Evolutionary conservation across 2,113 vertebrate genomes (phyloP), one percentile per base, ranked within the genome.

Genomic region (Verasper variegatus): DNA sequence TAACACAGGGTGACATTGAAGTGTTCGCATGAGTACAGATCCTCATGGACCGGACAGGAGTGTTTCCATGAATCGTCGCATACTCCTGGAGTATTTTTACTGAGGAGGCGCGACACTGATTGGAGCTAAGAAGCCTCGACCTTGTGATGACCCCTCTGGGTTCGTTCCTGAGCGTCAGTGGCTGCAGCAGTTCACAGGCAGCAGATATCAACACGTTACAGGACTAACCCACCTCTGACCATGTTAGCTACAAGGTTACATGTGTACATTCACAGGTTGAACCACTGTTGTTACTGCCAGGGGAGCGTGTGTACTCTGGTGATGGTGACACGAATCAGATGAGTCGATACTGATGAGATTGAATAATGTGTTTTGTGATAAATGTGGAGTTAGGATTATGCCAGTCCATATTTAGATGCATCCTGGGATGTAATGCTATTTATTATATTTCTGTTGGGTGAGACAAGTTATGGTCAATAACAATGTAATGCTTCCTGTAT

Each of bases 101-200:
- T 11, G 14, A 23, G 6, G 2, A 54, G 51, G 55, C 75, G 61
- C 17, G 5, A 69, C 71, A 61, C 56, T 3, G 42, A 63, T 54
- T 65, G 10, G 1, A 67, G 47, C 1, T 18, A 55, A 57, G 17
- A 24, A 54, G 57, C 40, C 62, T 71, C 91, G 92, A 84, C 94
- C 94, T 94, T 94, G 90, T 61, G 51, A 78, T 91, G 92, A 93
- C 93, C 92, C 90, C 75, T 40, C n/a, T 76, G n/a, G 49, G 60
- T 68, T 17, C 3, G 42, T 76, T 87, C 65, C 60, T 20, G 77
- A 81, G 73, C 0, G 70, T 86, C 71, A 71, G 15, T 73, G 13
- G 6, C 64, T 78, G 78, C 78, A 78, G 35, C 20, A 78, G 35
- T 18, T 37, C 37, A n/a, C 26, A n/a, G 84, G 69, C 83, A 82